These are phyloP conservation scores for Tetragonisca angustula DNA, from an alignment of 2,888 invertebrate species.

Conservation along the genomic window DNA sequence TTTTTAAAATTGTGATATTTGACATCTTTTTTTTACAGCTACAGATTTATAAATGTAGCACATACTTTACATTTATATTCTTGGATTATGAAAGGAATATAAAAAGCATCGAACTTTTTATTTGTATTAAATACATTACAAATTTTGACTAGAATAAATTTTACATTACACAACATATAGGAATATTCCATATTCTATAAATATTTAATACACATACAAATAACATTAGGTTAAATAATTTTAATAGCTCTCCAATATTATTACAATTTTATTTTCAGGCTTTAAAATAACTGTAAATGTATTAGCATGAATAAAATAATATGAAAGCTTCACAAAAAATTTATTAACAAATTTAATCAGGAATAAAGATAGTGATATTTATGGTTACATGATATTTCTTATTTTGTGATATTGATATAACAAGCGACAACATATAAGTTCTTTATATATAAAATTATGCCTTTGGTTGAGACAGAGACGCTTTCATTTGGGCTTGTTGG, in stretches of 20 bases:
- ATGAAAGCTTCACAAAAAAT: slow-evolving; percentile 3
- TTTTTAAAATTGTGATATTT: too few relatives aligned
- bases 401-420: slow-evolving; percentile 33
- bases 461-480: slow-evolving; percentile 68
- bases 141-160: background rate
- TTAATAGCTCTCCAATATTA: background rate
- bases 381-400: slow-evolving; percentile 9
- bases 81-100: background rate
- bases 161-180: too few relatives aligned
- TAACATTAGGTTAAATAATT: slow-evolving; percentile 27
- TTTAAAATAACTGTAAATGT: background rate
- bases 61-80: background rate
- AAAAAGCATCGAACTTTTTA: background rate
- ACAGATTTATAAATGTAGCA: background rate
- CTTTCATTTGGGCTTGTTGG: slow-evolving; percentile 87
- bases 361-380: background rate
- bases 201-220: background rate
- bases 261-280: background rate
- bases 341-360: slow-evolving; percentile 22
- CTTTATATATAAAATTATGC: slow-evolving; percentile 39
- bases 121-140: background rate
- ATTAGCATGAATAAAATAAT: background rate
- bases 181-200: background rate
- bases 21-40: too few relatives aligned
- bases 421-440: slow-evolving; percentile 20